Conservation (phyloP, 2,113 vertebrate species). For the Thunnus thynnus region DNA sequence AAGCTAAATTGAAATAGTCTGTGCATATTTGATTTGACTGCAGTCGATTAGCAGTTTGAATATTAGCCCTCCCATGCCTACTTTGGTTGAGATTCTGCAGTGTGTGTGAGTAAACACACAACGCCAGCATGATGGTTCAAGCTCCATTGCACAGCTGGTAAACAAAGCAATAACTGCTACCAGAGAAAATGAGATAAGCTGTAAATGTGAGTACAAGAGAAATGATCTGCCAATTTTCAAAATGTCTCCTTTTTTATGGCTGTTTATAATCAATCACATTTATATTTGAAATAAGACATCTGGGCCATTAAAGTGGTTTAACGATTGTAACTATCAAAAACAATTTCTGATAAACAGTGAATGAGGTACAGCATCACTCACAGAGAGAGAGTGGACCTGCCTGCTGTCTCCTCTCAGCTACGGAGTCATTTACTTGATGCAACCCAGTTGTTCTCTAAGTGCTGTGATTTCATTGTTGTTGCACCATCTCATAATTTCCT, state of each 20-base stretch:
- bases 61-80: constrained; percentile 3
- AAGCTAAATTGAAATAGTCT: constrained; percentile 26
- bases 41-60: constrained; percentile 1
- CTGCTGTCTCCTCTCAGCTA: constrained; percentile 11
- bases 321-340: constrained; percentile 9
- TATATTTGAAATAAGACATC: constrained; percentile 29
- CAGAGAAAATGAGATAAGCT: constrained; percentile 22
- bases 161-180: constrained; percentile 49
- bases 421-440: not conserved
- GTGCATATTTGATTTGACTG: constrained; percentile 8
- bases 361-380: constrained; percentile 1
- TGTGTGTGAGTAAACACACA: constrained; percentile 29
- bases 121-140: constrained; percentile 10
- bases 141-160: constrained; percentile 56
- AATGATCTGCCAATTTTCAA: not conserved
- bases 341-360: constrained; percentile 20
- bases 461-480: not conserved
- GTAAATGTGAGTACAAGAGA: constrained; percentile 1
- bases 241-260: constrained; percentile 8
- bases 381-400: not conserved
- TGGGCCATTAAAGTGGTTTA: constrained; percentile 28
- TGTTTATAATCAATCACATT: constrained; percentile 18
- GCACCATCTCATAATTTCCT: not conserved
- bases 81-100: constrained; percentile 14
- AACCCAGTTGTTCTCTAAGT: not conserved